These are phyloP conservation scores for Phorcus lineatus DNA, from an alignment of 2,888 invertebrate species.

Conservation along the genomic window DNA sequence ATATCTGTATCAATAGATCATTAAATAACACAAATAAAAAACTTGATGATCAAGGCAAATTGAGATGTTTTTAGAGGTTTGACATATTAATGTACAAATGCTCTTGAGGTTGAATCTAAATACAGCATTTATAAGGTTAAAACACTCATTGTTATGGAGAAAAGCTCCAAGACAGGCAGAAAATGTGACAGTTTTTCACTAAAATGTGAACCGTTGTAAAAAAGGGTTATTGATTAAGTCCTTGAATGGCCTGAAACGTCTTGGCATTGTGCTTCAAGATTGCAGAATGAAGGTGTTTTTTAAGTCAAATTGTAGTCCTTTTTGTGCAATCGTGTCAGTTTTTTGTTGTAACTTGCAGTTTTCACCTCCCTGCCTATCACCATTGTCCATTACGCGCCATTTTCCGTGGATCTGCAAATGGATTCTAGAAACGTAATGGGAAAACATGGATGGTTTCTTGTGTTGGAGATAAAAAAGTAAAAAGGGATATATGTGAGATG, in stretches of 20 bases:
- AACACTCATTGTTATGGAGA: neutral
- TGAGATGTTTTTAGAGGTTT: too few species aligned
- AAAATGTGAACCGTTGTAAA: neutral
- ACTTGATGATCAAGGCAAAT: too few species aligned
- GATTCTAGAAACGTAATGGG: neutral
- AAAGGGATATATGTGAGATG: too few species aligned
- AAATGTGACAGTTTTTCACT: neutral
- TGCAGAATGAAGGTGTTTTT: neutral
- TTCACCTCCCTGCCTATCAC: neutral
- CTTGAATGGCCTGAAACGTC: conserved; percentile 1
- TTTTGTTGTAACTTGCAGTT: neutral
- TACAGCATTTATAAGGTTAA: neutral
- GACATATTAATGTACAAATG: too few species aligned
- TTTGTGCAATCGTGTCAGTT: neutral
- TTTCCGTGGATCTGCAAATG: neutral
- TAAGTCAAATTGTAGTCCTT: neutral
- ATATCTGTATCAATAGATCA: too few species aligned
- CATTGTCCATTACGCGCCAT: neutral
- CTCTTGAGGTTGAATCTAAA: neutral
- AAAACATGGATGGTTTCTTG: too few species aligned
- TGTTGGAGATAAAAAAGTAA: too few species aligned
- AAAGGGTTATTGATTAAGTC: neutral
- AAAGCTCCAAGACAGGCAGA: neutral
- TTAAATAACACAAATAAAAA: too few species aligned
- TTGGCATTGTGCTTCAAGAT: neutral